Conservation (phyloP, 2,888 invertebrate species). For the Hoplodrina blanda region DNA sequence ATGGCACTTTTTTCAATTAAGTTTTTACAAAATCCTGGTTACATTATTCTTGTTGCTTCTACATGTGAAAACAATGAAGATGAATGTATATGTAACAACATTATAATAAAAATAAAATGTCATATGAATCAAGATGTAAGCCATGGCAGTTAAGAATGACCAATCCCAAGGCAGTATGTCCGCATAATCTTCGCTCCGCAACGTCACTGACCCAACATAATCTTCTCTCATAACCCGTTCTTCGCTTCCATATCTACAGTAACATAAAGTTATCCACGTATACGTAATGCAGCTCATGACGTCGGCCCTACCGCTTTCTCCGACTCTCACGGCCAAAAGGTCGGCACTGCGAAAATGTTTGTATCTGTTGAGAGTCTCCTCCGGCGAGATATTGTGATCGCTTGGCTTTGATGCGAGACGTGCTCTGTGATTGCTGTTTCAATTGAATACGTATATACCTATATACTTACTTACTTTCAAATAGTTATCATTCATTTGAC, state of each 20-base stretch:
- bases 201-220: constrained; percentile 1
- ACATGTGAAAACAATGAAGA: no score
- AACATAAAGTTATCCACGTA: constrained; percentile 22
- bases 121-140: no score
- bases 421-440: constrained; percentile 16
- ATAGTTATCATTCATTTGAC: constrained; percentile 30
- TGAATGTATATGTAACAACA: no score
- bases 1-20: no score
- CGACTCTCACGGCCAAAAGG: constrained; percentile 64
- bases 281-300: constrained; percentile 43
- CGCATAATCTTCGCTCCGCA: neutral
- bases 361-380: constrained; percentile 36
- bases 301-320: constrained; percentile 59
- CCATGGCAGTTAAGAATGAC: no score
- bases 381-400: constrained; percentile 13
- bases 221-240: neutral
- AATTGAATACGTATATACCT: constrained; percentile 10
- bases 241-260: constrained; percentile 9
- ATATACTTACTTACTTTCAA: constrained; percentile 16
- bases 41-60: no score
- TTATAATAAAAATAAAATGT: no score
- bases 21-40: no score
- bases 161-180: neutral
- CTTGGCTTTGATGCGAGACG: constrained; percentile 17
- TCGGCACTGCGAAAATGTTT: constrained; percentile 57